A percentile compares a stretch with the other conserved stretches of the same genome.
Conservation (phyloP, 2,113 vertebrate genomes). For the Egretta garzetta region DNA sequence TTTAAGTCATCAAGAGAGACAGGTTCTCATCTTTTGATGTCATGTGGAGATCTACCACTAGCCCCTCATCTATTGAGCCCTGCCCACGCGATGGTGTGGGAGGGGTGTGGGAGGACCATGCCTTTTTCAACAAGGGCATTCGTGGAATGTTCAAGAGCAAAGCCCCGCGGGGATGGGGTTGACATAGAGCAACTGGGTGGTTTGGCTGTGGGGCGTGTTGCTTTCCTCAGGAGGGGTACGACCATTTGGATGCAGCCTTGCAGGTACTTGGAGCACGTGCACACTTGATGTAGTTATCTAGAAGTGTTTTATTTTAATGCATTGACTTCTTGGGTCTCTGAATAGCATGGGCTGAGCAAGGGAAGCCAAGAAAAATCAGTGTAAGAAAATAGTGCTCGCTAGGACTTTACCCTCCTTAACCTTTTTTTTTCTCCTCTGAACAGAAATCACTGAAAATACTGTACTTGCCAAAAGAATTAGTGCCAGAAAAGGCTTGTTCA, state of each 20-base stretch:
- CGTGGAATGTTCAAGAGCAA: background rate
- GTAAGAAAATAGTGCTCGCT: background rate
- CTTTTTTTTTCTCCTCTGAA: background rate
- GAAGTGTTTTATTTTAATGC: background rate
- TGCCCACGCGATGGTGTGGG: rapidly evolving
- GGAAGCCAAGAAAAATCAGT: background rate
- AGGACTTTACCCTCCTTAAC: background rate
- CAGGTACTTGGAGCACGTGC: background rate
- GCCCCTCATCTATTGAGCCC: rapidly evolving
- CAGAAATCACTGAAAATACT: background rate
- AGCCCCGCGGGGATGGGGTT: background rate
- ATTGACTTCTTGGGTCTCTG: background rate
- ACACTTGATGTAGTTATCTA: no score
- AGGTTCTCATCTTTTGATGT: background rate
- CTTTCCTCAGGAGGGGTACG: background rate
- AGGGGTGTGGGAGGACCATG: rapidly evolving
- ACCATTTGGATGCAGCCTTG: background rate
- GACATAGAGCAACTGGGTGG: background rate
- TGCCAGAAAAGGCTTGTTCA: background rate
- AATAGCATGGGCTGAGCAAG: background rate
- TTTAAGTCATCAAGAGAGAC: background rate
- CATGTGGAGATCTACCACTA: rapidly evolving
- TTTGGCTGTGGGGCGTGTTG: background rate
- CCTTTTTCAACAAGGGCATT: background rate
- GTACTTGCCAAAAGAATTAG: background rate